These are phyloP conservation scores for Conistra vaccinii DNA, from an alignment of 2,888 invertebrate species.

Conservation along the genomic window DNA sequence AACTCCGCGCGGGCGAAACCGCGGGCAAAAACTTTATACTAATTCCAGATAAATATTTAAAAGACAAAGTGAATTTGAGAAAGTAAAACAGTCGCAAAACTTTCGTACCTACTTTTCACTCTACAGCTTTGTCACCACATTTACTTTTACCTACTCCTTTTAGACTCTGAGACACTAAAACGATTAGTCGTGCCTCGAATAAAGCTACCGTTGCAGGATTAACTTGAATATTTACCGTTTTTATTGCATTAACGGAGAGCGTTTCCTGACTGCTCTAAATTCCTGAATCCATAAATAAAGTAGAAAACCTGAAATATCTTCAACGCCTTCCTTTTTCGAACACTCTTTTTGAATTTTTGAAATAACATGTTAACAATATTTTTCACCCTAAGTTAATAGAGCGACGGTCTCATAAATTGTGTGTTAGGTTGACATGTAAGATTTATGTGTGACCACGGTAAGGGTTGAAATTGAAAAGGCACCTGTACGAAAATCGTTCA, in stretches of 20 bases:
- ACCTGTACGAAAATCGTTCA: conserved; percentile 67
- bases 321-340: conserved; percentile 1
- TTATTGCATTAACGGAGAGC: neutral
- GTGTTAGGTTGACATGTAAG: conserved; percentile 66
- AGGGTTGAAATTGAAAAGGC: conserved; percentile 70
- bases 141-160: conserved; percentile 1
- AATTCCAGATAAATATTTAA: neutral
- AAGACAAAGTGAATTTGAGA: neutral
- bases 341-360: conserved; percentile 1
- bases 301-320: neutral
- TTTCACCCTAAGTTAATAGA: conserved; percentile 69
- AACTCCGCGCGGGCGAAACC: too few relatives aligned
- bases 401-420: conserved; percentile 73
- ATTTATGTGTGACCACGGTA: conserved; percentile 74
- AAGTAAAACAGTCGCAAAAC: conserved; percentile 2
- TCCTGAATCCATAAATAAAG: conserved; percentile 6
- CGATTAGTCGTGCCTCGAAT: conserved; percentile 12
- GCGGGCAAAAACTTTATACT: neutral
- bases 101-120: neutral
- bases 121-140: neutral
- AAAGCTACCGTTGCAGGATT: conserved; percentile 14
- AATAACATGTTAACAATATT: conserved; percentile 34
- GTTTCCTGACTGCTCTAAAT: conserved; percentile 3
- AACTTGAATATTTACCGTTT: conserved; percentile 30
- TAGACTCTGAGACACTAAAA: conserved; percentile 8